Evolutionary conservation across 2,113 vertebrate genomes (phyloP), one percentile per base, ranked within the genome.

Genomic region (Marmota flaviventris): DNA sequence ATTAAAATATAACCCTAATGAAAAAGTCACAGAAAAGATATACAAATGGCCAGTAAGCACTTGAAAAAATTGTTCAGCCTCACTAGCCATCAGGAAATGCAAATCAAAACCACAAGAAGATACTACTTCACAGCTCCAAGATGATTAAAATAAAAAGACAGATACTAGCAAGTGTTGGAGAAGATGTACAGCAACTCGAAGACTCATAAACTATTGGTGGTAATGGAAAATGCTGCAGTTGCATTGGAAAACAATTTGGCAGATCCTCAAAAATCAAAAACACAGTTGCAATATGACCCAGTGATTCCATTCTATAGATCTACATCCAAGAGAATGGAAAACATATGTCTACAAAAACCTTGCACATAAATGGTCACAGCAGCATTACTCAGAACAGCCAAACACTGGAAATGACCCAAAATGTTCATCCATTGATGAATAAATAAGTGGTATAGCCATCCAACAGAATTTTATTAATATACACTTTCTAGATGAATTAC

Each of bases 241-340:
- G 53, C 22, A 37, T 69, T 89, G 27, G 20, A 78, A 91, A 91
- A 95, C 7, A 34, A 85, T 32, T 42, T 63, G 69, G 53, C 29
- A 89, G n/a, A 69, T 73, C 32, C 34, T 90, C 76, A 84, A 92
- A 81, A 94, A 58, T 92, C 84, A 51, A 89, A 95, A 61, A 84
- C 14, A 79, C 34, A 77, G 16, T 14, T 76, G 24, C 34, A 53
- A 63, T 20, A 69, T 58, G 56, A 94, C 34, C 61, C 16, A 81
- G 85, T 27, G 51, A 96, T 79, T 95, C 53, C 24, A 93, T 42
- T 79, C 22, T 45, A 37, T 39, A 91, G 58, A 72, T 37, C 53
- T 42, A 51, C 32, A 79, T 45, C 56, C 29, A 75, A 79, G 4
- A 95, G 25, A 94, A 92, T 83, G 25, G 37, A 89, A 88, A 65